Evolutionary conservation across 2,113 vertebrate genomes (phyloP).

Genomic region (Pelodiscus sinensis): DNA sequence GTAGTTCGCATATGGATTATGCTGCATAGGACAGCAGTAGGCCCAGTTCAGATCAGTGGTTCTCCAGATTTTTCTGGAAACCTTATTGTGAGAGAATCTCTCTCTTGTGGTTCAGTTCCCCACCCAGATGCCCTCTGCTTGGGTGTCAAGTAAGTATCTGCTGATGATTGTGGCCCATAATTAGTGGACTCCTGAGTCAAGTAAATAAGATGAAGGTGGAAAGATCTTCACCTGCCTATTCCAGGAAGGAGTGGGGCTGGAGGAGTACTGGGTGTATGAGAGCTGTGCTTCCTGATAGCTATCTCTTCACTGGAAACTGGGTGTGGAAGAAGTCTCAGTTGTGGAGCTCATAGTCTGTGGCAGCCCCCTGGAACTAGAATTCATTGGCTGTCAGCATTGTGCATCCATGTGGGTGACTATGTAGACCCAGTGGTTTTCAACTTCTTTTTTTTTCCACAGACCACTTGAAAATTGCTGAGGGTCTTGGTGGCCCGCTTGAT

Average conservation of each 20-base stretch:
- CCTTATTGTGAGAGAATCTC: neutral
- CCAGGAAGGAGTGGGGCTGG: neutral
- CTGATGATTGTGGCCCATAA: neutral
- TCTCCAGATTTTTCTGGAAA: neutral
- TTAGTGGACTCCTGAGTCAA: rapidly evolving
- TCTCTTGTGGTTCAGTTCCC: neutral
- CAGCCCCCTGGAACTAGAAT: neutral
- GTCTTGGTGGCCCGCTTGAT: too few species aligned
- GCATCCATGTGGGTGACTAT: neutral
- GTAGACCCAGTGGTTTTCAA: too few species aligned
- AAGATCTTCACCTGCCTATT: neutral
- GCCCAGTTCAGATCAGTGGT: neutral
- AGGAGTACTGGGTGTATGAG: neutral
- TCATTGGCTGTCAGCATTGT: rapidly evolving
- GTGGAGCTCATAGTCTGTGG: neutral
- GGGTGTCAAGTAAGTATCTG: neutral
- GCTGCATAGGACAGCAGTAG: neutral
- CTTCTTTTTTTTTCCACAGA: too few species aligned
- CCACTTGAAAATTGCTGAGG: too few species aligned
- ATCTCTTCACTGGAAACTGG: rapidly evolving
- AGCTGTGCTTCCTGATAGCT: neutral
- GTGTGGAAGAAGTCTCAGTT: neutral
- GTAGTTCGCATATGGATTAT: neutral
- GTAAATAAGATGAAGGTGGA: neutral
- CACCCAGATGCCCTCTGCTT: neutral